Evolutionary conservation across 2,113 vertebrate species (phyloP), one percentile per base, ranked within the genome.

Genomic region (Nerophis ophidion): DNA sequence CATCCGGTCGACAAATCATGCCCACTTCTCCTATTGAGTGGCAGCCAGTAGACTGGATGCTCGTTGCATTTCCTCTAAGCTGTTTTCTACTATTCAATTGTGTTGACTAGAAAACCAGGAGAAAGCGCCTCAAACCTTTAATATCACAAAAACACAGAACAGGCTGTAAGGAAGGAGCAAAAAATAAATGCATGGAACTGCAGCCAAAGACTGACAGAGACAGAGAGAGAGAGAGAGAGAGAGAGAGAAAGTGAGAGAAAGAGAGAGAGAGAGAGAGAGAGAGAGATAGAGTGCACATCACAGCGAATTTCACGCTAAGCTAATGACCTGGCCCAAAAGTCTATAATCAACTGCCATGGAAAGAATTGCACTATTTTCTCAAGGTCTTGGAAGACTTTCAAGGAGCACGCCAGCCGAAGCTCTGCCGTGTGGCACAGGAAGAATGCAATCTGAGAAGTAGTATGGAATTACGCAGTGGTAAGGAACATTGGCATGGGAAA

Each of bases 1-100:
- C 77, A 84, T 88, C 87, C 87, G 82, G 84, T 63, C 40, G 53
- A 57, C 60, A 63, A 68, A 74, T 73, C 74, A 79, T 74, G 72
- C 67, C 81, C 80, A 62, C 65, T 61, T 67, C 49, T 59, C 14
- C 73, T 40, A 35, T 61, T 61, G 61, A 38, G 70, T 68, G 70
- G 69, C 79, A 79, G 66, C 71, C 68, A 64, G 35, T 56, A 70
- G 61, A 54, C 69, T 71, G 66, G 76, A 85, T 74, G 74, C 61
- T 80, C 38, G 65, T 52, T 16, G 68, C 58, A 58, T 55, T 76
- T 61, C 48, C 45, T 55, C 72, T 3, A 26, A 26, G 26, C 26
- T 75, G 76, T 75, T 75, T 47, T 61, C 50, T 40, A 26, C 49
- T 67, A 65, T 26, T 26, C 26, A 26, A 26, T 26, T 26, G 26